A percentile compares a stretch with the other conserved stretches of the same genome.
These are phyloP conservation scores for Petrocephalus microphthalmus DNA, from an alignment of 2,113 vertebrate species.

Conservation along the genomic window DNA sequence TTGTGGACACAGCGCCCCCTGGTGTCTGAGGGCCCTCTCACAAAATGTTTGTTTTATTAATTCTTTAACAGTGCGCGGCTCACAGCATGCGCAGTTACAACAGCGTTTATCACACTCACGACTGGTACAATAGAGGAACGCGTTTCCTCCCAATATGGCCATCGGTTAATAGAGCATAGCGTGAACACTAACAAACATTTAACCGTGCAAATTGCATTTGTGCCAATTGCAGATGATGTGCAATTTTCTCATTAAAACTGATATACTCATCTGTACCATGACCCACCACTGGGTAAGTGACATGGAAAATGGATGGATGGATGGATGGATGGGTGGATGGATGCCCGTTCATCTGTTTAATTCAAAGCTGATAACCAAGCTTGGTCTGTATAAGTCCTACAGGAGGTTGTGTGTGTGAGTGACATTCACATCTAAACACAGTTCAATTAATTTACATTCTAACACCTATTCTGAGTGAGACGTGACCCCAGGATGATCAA, in stretches of 20 bases:
- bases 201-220: not conserved
- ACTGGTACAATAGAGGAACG: not conserved
- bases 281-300: not conserved
- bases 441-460: not conserved
- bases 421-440: not conserved
- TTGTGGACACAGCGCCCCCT: not conserved
- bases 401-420: not conserved
- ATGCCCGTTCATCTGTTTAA: not conserved
- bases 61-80: not conserved
- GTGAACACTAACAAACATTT: not conserved
- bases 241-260: not conserved
- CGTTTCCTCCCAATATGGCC: not conserved
- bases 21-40: not conserved
- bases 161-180: not conserved
- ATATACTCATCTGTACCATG: not conserved
- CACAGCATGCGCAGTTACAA: not conserved
- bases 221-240: not conserved
- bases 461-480: not conserved
- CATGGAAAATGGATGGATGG: not conserved
- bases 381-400: not conserved
- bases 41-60: constrained; percentile 8
- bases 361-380: not conserved
- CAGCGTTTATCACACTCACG: not conserved
- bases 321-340: not conserved
- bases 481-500: not conserved